phyloP scores from a whole-genome alignment of 2,113 vertebrate species.

The Strix aluco region DNA sequence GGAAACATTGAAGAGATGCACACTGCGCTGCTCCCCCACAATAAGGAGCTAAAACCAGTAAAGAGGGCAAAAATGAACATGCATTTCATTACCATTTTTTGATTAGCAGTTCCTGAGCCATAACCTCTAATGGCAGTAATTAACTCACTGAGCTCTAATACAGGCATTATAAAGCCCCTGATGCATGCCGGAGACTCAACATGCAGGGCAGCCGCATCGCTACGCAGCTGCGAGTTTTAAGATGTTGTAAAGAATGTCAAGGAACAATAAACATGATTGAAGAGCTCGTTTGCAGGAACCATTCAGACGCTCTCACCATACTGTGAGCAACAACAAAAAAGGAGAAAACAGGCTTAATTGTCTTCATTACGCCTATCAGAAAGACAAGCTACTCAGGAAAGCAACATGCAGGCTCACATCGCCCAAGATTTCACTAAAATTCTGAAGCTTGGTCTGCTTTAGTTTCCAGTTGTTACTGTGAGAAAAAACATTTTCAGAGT shows the following conservation, averaged over 20 bases:
- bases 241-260: not conserved
- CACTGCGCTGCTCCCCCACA: not conserved
- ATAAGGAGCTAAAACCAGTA: not conserved
- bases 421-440: not conserved
- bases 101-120: constrained; percentile 42
- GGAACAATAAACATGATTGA: constrained; percentile 31
- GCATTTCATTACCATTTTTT: constrained; percentile 46
- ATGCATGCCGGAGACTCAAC: not conserved
- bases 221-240: not conserved
- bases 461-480: not conserved
- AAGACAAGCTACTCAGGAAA: not conserved
- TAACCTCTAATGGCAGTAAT: constrained; percentile 24
- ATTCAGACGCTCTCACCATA: not conserved
- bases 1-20: not conserved
- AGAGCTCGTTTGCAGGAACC: not conserved
- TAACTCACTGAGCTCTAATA: constrained; percentile 4
- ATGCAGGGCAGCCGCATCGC: not conserved
- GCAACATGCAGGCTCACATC: not conserved
- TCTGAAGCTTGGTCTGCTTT: not conserved
- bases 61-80: not conserved
- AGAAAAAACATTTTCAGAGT: not conserved
- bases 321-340: constrained; percentile 8
- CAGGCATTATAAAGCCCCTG: not conserved
- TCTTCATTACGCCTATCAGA: not conserved
- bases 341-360: constrained; percentile 32